Conservation (phyloP, 2,113 vertebrate genomes). For the Sclerurus mexicanus region DNA sequence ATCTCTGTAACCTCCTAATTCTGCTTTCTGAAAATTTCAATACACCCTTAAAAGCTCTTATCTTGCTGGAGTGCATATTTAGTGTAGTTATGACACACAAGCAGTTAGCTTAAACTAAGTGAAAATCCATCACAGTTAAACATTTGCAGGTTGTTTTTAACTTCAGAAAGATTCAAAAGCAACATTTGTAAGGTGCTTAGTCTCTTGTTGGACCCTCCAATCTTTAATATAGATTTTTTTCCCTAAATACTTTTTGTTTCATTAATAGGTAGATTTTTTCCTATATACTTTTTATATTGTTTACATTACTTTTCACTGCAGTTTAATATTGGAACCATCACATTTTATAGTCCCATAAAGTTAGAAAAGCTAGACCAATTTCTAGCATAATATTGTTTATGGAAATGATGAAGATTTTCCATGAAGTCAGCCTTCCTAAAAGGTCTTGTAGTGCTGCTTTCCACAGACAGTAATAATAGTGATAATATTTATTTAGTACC, state of each 20-base stretch:
- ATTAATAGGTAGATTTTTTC: constrained; percentile 3
- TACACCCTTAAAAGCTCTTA: not conserved
- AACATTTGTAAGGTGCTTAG: not conserved
- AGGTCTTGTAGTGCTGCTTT: not conserved
- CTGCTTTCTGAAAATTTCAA: not conserved
- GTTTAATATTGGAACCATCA: constrained; percentile 38
- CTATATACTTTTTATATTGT: constrained; percentile 14
- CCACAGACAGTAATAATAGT: not conserved
- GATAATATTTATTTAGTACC: constrained; percentile 45
- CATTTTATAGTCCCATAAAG: constrained; percentile 40
- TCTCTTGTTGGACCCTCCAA: not conserved
- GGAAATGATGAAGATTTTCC: constrained; percentile 35
- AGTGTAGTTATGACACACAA: not conserved
- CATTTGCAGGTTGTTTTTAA: not conserved
- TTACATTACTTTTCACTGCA: constrained; percentile 46
- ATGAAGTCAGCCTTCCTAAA: constrained; percentile 7
- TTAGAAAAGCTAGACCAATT: constrained; percentile 46
- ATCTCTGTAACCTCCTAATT: not conserved
- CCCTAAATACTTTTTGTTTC: not conserved
- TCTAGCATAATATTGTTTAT: constrained; percentile 17
- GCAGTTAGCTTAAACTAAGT: not conserved
- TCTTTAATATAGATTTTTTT: not conserved
- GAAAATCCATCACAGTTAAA: not conserved
- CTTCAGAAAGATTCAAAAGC: not conserved
- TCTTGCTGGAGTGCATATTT: not conserved